Base-by-base conservation (phyloP, 2,888 invertebrate genomes). In the Sphaeridia pumilis region DNA sequence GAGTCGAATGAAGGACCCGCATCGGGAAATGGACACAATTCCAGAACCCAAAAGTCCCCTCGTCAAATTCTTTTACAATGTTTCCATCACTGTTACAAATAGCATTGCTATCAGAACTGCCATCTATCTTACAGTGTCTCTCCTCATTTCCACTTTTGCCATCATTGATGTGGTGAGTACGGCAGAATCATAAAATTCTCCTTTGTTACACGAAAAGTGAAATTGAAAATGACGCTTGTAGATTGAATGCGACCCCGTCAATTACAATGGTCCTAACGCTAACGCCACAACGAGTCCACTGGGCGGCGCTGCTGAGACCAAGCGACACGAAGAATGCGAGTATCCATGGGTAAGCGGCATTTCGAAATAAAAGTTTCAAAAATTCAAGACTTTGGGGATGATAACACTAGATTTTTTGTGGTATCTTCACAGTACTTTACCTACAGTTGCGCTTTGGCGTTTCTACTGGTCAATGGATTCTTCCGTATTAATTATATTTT, bases 401-500 rank as follows among this genome's bases (percentile, higher is more conserved):
- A 31, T 31, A 31, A 7, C 31, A 31, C 10, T 14, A 31, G 31
- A 7, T 31, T 31, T 7, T 31, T 31, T 7, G 10, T 31, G 31
- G 31, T 31, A 14, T 7, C 14, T 31, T 31, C 31, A 10, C 31
- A 7, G 7, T 31, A 31, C 7, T 31, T 31, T 31, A 14, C 31
- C 31, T 14, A 31, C 31, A 31, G 14, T 31, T 31, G 14, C 31
- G 14, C 31, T 31, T 31, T 31, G 10, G 73, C 75, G 1, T 71
- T 79, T 55, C 73, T 77, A 20, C 77, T 84, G 67, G 82, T 82
- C 60, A 88, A 87, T 65, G 73, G 89, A 5, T 93, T 92, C 70
- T 78, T 90, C 49, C 78, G 88, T 66, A 83, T 92, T 24, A 85
- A 87, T 60, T 85, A 86, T 66, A 75, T 84, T 61, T 73, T 90